phyloP scores from a whole-genome alignment of 1,140 invertebrate species.

The Drosophila tristis region DNA sequence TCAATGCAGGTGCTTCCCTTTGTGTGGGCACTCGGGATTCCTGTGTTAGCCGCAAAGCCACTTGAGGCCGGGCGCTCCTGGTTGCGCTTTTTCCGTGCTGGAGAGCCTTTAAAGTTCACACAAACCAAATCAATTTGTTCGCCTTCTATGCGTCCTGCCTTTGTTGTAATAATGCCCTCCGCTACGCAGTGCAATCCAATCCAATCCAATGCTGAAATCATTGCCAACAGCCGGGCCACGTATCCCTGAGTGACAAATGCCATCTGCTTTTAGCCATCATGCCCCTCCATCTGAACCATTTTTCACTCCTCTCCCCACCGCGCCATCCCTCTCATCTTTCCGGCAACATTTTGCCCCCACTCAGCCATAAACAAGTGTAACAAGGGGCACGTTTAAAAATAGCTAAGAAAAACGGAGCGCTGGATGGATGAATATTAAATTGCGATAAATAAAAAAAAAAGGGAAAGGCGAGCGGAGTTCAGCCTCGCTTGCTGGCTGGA shows the following conservation, averaged over 20 bases:
- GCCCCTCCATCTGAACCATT: background rate
- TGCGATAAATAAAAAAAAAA: conserved; percentile 64
- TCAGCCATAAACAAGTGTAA: conserved; percentile 21
- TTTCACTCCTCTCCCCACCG: background rate
- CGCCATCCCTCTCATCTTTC: background rate
- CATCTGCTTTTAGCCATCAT: conserved; percentile 4
- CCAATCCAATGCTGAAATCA: conserved; percentile 1
- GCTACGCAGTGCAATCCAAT: conserved; percentile 1
- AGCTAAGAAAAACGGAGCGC: conserved; percentile 44
- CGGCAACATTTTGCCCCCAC: background rate
- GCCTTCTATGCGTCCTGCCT: background rate
- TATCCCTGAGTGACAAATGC: conserved; percentile 44
- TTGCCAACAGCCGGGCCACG: conserved; percentile 22
- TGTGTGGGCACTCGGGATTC: no score
- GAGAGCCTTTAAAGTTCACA: no score
- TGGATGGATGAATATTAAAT: conserved; percentile 76
- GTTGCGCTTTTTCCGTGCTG: no score
- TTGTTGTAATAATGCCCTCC: no score
- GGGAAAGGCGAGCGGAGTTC: conserved; percentile 6
- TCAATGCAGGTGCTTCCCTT: no score
- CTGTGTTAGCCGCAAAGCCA: no score
- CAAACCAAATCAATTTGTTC: conserved; percentile 8
- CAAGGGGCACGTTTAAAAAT: conserved; percentile 58
- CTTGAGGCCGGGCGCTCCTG: no score
- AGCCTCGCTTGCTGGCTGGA: background rate